phyloP scores from a whole-genome alignment of 2,113 vertebrate genomes.

The Nycticorax nycticorax region DNA sequence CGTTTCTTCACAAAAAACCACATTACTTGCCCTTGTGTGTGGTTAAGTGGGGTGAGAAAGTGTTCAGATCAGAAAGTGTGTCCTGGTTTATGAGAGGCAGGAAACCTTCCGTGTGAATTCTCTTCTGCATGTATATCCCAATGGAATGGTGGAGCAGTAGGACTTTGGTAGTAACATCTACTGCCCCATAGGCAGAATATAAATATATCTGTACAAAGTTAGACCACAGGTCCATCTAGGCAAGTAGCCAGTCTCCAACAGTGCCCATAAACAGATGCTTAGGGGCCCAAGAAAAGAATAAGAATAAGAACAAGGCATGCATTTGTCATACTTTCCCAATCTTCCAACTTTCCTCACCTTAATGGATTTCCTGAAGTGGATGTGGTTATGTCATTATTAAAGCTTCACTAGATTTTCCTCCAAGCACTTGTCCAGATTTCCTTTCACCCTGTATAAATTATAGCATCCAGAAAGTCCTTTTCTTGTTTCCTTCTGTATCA shows the following conservation, averaged over 20 bases:
- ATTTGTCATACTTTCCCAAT: neutral
- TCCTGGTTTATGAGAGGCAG: neutral
- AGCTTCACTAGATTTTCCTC: neutral
- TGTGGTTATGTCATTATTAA: neutral
- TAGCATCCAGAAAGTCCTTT: too few species aligned
- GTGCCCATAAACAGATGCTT: neutral
- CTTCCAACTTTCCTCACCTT: neutral
- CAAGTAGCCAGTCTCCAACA: neutral
- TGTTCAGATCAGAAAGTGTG: neutral
- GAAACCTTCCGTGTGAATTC: neutral
- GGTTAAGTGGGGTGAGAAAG: neutral
- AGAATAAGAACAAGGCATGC: neutral
- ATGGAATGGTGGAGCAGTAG: neutral
- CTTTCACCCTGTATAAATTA: neutral
- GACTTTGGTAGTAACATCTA: neutral
- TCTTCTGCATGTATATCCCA: neutral
- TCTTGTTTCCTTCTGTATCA: neutral
- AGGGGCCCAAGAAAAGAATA: neutral
- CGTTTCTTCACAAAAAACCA: neutral
- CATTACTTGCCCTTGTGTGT: neutral
- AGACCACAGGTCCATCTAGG: neutral
- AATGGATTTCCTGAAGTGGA: neutral
- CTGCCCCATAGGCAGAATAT: neutral
- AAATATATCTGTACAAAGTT: neutral
- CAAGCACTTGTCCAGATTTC: neutral